These are phyloP conservation scores for Macrophya alboannulata DNA, from an alignment of 2,888 invertebrate genomes.

Conservation along the genomic window DNA sequence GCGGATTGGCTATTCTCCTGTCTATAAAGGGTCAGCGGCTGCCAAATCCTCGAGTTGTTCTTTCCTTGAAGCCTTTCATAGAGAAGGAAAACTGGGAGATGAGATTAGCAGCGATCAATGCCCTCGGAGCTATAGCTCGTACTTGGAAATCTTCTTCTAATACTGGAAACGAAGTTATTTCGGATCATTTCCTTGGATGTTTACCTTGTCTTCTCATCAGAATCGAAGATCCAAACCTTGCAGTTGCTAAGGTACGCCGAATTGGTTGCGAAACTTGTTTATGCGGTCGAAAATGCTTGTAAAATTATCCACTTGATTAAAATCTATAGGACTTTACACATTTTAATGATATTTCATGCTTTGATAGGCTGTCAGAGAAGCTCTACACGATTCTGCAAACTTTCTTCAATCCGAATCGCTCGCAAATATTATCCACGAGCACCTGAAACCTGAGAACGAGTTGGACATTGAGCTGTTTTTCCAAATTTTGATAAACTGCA, in stretches of 20 bases:
- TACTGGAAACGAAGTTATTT: conserved; percentile 67
- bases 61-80: conserved; percentile 75
- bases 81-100: conserved; percentile 76
- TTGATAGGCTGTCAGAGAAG: conserved; percentile 69
- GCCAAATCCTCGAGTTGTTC: conserved; percentile 72
- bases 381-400: conserved; percentile 68
- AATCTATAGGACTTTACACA: neutral
- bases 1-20: conserved; percentile 72
- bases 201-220: conserved; percentile 74
- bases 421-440: conserved; percentile 65
- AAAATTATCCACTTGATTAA: neutral
- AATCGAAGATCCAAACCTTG: conserved; percentile 70
- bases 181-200: conserved; percentile 74
- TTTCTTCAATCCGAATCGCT: conserved; percentile 70
- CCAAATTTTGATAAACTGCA: conserved; percentile 69
- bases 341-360: neutral
- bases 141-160: conserved; percentile 69
- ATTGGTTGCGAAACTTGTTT: neutral
- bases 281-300: neutral
- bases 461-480: conserved; percentile 67
- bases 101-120: conserved; percentile 72
- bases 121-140: conserved; percentile 69
- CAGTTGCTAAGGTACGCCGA: conserved; percentile 68
- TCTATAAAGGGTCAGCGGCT: conserved; percentile 69
- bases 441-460: conserved; percentile 65